Conservation (phyloP, 2,797 vertebrate genomes). For the Danio albolineatus region DNA sequence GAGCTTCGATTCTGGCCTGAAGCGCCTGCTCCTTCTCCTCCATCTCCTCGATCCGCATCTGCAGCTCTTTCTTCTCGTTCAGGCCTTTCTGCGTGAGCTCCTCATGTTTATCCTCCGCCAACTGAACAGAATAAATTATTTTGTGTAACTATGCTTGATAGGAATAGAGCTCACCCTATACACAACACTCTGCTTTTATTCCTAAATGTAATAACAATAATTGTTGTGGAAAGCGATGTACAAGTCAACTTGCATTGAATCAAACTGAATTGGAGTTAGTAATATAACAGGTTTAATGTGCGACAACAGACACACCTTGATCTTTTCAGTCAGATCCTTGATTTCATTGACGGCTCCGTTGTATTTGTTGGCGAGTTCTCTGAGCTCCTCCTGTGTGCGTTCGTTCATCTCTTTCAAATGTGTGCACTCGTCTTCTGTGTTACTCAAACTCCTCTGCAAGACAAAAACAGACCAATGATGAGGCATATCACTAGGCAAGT, state of each 20-base stretch:
- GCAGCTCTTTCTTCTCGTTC: conserved; percentile 92
- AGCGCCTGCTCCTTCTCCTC: conserved; percentile 98
- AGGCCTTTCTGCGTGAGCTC: conserved; percentile 93
- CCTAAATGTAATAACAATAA: too few relatives aligned
- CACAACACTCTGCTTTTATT: too few relatives aligned
- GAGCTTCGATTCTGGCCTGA: conserved; percentile 96
- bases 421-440: conserved; percentile 99
- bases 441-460: conserved; percentile 91
- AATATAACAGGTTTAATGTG: neutral
- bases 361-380: conserved; percentile 96
- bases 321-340: conserved; percentile 96
- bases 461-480: neutral
- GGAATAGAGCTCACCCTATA: too few relatives aligned
- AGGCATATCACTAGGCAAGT: neutral
- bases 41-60: conserved; percentile 95
- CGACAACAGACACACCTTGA: conserved; percentile 82
- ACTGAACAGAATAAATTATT: too few relatives aligned
- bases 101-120: conserved; percentile 91
- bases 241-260: too few relatives aligned
- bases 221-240: too few relatives aligned
- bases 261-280: neutral
- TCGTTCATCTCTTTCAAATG: conserved; percentile 99
- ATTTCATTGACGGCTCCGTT: conserved; percentile 97
- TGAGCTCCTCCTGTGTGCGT: conserved; percentile 92
- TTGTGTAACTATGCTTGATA: too few relatives aligned